Percentiles rank a stretch among this genome's conserved stretches.
Conservation (phyloP, 2,888 invertebrate genomes). For the Acleris cristana region DNA sequence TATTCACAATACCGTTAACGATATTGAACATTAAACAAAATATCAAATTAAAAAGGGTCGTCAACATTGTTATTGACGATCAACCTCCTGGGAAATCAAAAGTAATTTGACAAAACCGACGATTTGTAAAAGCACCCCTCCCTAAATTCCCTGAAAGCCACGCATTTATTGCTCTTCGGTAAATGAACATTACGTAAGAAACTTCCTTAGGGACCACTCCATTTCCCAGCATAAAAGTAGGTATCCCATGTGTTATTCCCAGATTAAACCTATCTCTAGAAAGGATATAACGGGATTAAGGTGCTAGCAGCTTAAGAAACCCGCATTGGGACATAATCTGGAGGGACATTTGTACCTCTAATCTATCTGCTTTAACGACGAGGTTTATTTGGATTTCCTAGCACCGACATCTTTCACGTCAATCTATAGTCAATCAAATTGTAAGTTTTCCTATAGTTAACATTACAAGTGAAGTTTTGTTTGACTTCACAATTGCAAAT, state of each 20-base stretch:
- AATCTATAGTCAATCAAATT: background rate
- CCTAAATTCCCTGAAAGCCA: background rate
- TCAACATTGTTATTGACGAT: no score
- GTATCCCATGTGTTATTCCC: conserved; percentile 19
- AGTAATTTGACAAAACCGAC: background rate
- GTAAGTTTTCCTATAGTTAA: no score
- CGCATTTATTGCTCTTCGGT: conserved; percentile 19
- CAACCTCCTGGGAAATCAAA: background rate
- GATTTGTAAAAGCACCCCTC: background rate
- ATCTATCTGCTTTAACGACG: conserved; percentile 23
- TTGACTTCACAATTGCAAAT: no score
- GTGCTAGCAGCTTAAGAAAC: conserved; percentile 21
- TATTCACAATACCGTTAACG: no score
- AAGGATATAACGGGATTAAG: conserved; percentile 23
- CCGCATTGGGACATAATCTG: conserved; percentile 32
- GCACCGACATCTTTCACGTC: conserved; percentile 3
- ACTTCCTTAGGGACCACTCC: conserved; percentile 7
- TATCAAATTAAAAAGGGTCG: no score
- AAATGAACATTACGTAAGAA: conserved; percentile 18
- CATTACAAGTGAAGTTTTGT: background rate
- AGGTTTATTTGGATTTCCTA: conserved; percentile 14
- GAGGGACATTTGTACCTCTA: conserved; percentile 31
- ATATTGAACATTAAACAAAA: no score
- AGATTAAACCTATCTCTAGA: conserved; percentile 22
- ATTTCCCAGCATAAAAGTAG: conserved; percentile 22